Evolutionary conservation across 2,888 invertebrate species (phyloP), one percentile per base, ranked within the genome.

Genomic region (Pelosia muscerda): DNA sequence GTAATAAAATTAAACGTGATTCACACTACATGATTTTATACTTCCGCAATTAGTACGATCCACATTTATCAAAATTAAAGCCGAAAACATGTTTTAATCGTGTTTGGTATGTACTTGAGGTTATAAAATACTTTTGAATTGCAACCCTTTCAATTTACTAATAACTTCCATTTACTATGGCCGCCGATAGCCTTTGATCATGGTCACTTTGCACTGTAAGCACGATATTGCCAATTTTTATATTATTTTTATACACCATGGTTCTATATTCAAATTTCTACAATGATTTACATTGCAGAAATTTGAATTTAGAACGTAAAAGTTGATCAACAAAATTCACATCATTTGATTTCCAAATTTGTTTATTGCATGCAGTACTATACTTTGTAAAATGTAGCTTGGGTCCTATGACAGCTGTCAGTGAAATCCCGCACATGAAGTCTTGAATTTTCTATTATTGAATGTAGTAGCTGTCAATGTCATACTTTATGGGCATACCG

Each of bases 11-110:
- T 15, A 34, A 58, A 58, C 19, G 9, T 49, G 49, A 19, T 49
- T 49, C 49, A 49, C 49, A 49, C 49, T 49, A 49, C 49, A 49
- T 49, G 49, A 49, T 49, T n/a, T 49, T 49, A n/a, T n/a, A 49
- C n/a, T 49, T 49, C 49, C 49, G 19, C n/a, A 49, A 49, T 49
- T 49, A 49, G 49, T 49, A 49, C 19, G 15, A n/a, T 49, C 49
- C 9, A 49, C 49, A n/a, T 49, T 49, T 49, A n/a, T 49, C 49
- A 49, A n/a, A 49, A 49, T 49, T 49, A 49, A 49, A 49, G 49
- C 2, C 49, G n/a, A 49, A 49, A 49, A 49, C 49, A 8, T 19
- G 42, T 42, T 42, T 42, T 42, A 19, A 42, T 42, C 42, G 42
- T 42, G n/a, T 49, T 49, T 49, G 8, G n/a, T 19, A n/a, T 49